Percentiles rank a stretch among this genome's conserved stretches.
phyloP scores from a whole-genome alignment of 2,888 invertebrate genomes.

The Rhingia campestris region DNA sequence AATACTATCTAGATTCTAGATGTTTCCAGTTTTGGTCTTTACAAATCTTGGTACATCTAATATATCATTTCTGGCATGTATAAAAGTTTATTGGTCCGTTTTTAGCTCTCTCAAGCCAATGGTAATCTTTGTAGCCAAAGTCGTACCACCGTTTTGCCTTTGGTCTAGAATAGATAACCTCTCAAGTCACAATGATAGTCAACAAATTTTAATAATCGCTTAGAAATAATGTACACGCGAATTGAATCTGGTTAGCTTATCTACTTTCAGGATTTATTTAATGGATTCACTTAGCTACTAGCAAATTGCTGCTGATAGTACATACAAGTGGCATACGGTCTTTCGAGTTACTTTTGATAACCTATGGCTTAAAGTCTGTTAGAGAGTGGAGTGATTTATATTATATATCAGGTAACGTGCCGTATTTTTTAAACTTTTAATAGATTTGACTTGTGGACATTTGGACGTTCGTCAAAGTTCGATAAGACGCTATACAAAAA shows the following conservation, averaged over 20 bases:
- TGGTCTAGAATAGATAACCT: background rate
- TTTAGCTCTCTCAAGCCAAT: too few species aligned
- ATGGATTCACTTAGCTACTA: background rate
- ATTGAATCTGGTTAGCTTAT: slow-evolving; percentile 22
- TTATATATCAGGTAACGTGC: slow-evolving; percentile 11
- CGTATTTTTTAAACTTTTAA: background rate
- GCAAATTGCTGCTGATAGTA: slow-evolving; percentile 23
- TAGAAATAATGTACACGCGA: slow-evolving; percentile 41
- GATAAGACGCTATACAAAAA: too few species aligned
- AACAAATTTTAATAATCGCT: background rate
- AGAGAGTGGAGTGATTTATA: background rate
- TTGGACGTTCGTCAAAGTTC: too few species aligned
- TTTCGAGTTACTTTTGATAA: slow-evolving; percentile 1
- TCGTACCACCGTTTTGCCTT: too few species aligned
- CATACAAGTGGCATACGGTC: slow-evolving; percentile 12
- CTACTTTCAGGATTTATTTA: slow-evolving; percentile 8
- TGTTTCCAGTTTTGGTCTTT: too few species aligned
- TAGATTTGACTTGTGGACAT: too few species aligned
- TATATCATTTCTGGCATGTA: too few species aligned
- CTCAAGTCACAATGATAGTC: background rate
- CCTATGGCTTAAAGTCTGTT: slow-evolving; percentile 10
- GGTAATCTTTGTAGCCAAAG: too few species aligned
- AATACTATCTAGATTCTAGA: too few species aligned
- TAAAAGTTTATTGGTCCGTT: too few species aligned
- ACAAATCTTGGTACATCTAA: too few species aligned